Percentiles rank a stretch among this genome's conserved stretches.
These are phyloP conservation scores for Chesias legatella DNA, from an alignment of 2,888 invertebrate species.

Conservation along the genomic window DNA sequence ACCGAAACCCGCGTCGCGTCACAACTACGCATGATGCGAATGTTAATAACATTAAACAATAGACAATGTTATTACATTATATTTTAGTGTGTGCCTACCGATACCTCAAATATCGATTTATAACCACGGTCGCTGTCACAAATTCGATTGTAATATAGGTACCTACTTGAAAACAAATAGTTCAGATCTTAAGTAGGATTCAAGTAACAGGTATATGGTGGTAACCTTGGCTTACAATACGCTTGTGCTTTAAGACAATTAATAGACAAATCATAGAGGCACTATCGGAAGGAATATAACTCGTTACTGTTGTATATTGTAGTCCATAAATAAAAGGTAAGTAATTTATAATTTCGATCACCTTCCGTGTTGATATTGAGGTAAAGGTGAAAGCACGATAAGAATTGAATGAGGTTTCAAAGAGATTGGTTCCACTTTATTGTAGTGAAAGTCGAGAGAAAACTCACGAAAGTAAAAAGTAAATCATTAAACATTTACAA, in stretches of 20 bases:
- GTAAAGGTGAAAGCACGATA: constrained; percentile 43
- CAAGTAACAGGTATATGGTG: constrained; percentile 31
- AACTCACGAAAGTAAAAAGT: constrained; percentile 25
- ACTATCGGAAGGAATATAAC: constrained; percentile 2
- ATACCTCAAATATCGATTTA: constrained; percentile 29
- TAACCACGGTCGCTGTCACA: constrained; percentile 19
- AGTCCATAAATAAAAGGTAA: constrained; percentile 12
- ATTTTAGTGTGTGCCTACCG: constrained; percentile 25
- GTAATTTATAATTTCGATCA: constrained; percentile 19
- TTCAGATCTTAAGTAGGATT: no score
- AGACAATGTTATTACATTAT: constrained; percentile 37
- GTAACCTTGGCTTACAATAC: constrained; percentile 31
- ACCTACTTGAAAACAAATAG: constrained; percentile 7
- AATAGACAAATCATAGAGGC: constrained; percentile 2
- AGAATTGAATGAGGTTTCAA: constrained; percentile 27
- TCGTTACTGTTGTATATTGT: constrained; percentile 7
- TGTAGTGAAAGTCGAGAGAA: constrained; percentile 38
- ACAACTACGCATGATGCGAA: constrained; percentile 41
- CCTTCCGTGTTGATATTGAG: constrained; percentile 23
- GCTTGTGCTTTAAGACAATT: constrained; percentile 5
- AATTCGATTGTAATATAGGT: constrained; percentile 30
- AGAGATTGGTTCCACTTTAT: constrained; percentile 26
- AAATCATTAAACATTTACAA: constrained; percentile 11
- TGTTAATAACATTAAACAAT: constrained; percentile 43
- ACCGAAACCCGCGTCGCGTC: constrained; percentile 34